phyloP scores from a whole-genome alignment of 1,140 invertebrate genomes.

The Pseudomyrmex concolor region DNA sequence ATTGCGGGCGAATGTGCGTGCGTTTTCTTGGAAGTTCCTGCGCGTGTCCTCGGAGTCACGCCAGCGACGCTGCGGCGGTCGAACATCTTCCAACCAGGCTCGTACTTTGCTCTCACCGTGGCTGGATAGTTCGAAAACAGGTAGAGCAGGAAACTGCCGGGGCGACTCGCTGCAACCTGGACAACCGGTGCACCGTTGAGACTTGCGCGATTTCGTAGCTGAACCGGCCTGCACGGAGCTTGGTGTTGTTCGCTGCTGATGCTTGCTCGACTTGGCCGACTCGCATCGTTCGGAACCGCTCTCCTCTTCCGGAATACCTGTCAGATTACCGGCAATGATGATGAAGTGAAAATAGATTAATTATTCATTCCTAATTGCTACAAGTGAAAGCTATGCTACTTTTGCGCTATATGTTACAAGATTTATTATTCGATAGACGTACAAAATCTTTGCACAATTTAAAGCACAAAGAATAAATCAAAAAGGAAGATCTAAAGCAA shows the following conservation, averaged over 20 bases:
- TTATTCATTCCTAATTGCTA: slow-evolving; percentile 12
- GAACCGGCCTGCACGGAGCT: slow-evolving; percentile 70
- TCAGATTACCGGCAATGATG: slow-evolving; percentile 7
- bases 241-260: slow-evolving; percentile 76
- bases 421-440: background rate
- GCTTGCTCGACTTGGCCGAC: slow-evolving; percentile 71
- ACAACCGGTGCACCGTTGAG: slow-evolving; percentile 87
- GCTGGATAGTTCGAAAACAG: slow-evolving; percentile 67
- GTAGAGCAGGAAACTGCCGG: slow-evolving; percentile 66
- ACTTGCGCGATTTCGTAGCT: slow-evolving; percentile 69
- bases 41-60: slow-evolving; percentile 70
- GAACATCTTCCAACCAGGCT: slow-evolving; percentile 92
- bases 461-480: background rate
- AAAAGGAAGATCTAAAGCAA: background rate
- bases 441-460: background rate
- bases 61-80: slow-evolving; percentile 79
- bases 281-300: slow-evolving; percentile 74
- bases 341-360: background rate
- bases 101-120: slow-evolving; percentile 89
- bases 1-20: slow-evolving; percentile 71
- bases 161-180: slow-evolving; percentile 86
- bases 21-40: slow-evolving; percentile 73
- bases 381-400: slow-evolving; percentile 8
- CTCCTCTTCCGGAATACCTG: slow-evolving; percentile 92
- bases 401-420: background rate